Base-by-base conservation (phyloP, 2,888 invertebrate genomes). In the Pachydiplax longipennis region DNA sequence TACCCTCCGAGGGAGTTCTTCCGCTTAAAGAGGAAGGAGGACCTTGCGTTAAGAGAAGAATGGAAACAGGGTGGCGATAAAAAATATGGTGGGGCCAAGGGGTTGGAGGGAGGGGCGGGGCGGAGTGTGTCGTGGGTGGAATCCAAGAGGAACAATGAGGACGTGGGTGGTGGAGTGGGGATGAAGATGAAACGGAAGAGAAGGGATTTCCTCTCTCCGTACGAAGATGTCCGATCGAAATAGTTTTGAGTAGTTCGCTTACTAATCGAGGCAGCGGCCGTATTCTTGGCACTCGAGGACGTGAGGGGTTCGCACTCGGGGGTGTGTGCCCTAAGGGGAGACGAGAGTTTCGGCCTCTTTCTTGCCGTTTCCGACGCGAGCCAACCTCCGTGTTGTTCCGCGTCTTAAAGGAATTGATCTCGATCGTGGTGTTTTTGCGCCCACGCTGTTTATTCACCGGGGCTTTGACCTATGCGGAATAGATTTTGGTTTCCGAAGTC, bases 41-140 rank as follows among this genome's bases (percentile, higher is more conserved):
- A 48, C 25, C 40, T 82, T 83, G 83, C n/a, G 58, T 83, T 53
- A 83, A 83, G 44, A 83, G 53, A 35, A 22, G 83, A 83, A 58
- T 82, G 82, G 82, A 13, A 22, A 73, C 13, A 31, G 83, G 31
- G 58, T 35, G 83, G 15, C 25, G 35, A 31, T 22, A 58, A 58
- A 58, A 58, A 35, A 35, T 53, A 1, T 44, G n/a, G 44, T 10
- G 25, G 25, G 31, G 53, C 15, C 3, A 6, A 48, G 22, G 44
- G 44, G 81, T 40, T 44, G 81, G n/a, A 44, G 13, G n/a, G n/a
- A 40, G 81, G 22, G 15, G 40, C 10, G 40, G 81, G 15, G 40
- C 10, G 40, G 81, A 44, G 82, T 44, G 83, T 22, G 31, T 25
- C 73, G 73, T 31, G 53, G 25, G 31, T 73, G 73, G 73, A 65